Evolutionary conservation across 2,888 invertebrate genomes (phyloP).

Genomic region (Polydrusus pterygomalis): DNA sequence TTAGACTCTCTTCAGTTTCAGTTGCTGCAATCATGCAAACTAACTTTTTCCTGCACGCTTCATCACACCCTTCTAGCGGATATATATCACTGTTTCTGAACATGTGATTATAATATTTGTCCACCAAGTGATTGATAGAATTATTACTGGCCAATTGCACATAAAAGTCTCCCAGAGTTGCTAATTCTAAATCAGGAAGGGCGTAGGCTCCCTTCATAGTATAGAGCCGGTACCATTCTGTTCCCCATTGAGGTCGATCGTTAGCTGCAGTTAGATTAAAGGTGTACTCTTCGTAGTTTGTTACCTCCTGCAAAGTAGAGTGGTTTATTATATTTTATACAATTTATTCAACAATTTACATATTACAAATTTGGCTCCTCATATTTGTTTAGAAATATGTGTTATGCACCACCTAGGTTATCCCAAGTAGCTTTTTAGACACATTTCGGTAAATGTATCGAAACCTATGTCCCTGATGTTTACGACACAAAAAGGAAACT

Average conservation of each 20-base stretch:
- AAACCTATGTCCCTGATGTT: too few relatives aligned
- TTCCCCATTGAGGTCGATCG: constrained; percentile 73
- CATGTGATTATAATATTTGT: constrained; percentile 62
- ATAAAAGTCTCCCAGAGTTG: constrained; percentile 78
- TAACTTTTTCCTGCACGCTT: constrained; percentile 58
- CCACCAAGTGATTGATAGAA: constrained; percentile 72
- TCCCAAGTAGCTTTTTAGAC: too few relatives aligned
- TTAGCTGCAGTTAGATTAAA: constrained; percentile 86
- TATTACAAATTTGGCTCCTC: too few relatives aligned
- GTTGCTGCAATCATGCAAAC: constrained; percentile 58
- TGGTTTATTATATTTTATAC: too few relatives aligned
- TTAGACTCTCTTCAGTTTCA: constrained; percentile 54
- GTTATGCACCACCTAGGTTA: too few relatives aligned
- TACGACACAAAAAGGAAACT: too few relatives aligned
- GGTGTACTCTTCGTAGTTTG: constrained; percentile 72
- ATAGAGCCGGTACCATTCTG: constrained; percentile 84
- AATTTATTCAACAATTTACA: too few relatives aligned
- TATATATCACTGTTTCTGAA: constrained; percentile 60
- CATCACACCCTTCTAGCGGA: constrained; percentile 57
- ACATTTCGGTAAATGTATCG: too few relatives aligned
- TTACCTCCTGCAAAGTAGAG: constrained; percentile 51
- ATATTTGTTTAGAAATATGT: too few relatives aligned
- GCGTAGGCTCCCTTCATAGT: constrained; percentile 81
- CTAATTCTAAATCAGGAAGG: constrained; percentile 76
- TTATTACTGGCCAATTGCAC: constrained; percentile 75